Percentiles rank a stretch among this genome's conserved stretches.
Evolutionary conservation across 2,113 vertebrate species (phyloP).

Genomic region (Megaptera novaeangliae): DNA sequence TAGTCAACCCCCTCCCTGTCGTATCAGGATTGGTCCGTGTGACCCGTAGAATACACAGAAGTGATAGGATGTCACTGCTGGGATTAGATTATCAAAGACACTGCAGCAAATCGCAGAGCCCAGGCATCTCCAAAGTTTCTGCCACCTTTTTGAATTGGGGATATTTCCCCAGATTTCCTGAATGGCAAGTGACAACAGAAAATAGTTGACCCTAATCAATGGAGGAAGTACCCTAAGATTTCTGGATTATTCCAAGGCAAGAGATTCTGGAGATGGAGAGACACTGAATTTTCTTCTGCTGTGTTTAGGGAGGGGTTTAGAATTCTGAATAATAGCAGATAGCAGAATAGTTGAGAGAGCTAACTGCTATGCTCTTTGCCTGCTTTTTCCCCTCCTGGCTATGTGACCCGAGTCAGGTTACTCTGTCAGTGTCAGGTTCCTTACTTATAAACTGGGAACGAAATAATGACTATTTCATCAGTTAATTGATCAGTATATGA

Average conservation of each 20-base stretch:
- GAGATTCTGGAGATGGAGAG: background rate
- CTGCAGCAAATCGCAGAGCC: background rate
- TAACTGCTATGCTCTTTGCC: accelerated
- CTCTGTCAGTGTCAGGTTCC: background rate
- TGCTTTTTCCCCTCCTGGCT: background rate
- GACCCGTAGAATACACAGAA: background rate
- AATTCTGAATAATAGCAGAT: background rate
- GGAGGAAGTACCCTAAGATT: background rate
- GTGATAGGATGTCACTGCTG: accelerated
- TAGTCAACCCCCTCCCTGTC: background rate
- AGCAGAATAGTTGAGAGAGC: background rate
- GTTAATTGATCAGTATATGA: accelerated
- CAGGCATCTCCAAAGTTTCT: background rate
- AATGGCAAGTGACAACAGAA: background rate
- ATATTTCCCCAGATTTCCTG: background rate
- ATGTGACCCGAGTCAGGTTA: background rate
- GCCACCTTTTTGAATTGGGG: background rate
- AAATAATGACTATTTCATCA: accelerated
- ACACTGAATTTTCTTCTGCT: background rate
- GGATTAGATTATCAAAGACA: background rate
- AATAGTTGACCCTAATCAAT: background rate
- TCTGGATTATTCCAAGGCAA: background rate
- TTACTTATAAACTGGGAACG: background rate
- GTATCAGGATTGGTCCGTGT: accelerated
- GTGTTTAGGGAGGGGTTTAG: background rate